Evolutionary conservation across 64 coral and sea anemone species (phyloP), one percentile per base, ranked within the genome.

Genomic region (Orbicella faveolata): DNA sequence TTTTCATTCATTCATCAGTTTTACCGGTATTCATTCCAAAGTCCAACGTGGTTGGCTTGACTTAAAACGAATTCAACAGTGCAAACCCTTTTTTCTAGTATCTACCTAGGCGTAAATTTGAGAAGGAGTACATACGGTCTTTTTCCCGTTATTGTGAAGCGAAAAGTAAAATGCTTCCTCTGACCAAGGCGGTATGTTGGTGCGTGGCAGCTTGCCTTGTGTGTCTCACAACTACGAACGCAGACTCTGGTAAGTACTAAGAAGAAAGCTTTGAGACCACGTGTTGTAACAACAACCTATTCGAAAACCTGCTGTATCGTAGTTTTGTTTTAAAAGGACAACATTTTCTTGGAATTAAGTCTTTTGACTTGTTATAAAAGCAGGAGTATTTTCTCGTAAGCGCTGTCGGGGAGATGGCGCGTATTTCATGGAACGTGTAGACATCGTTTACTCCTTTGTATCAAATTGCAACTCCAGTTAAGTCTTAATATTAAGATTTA

Each of bases 1-100:
- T 34, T 36, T 69, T 83, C 80, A 83, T 84, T 83, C 81, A 83
- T 83, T 84, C 62, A 82, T 36, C 34, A 34, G 30, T 65, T 63
- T 19, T 15, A 25, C 33, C 23, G 79, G 33, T 33, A 59, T 66
- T 64, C 57, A 34, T 83, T 57, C 77, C 79, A 64, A 37, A 83
- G 57, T 83, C 52, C 55, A 39, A 14, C 23, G 19, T 30, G 52
- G 79, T 34, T 5, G 13, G 1, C 4, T 2, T 34, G 4, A 0
- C 55, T 52, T 57, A 59, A 59, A n/a, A 54, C 9, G 11, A 15
- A 59, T n/a, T 11, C 25, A n/a, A 30, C 0, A 78, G 19, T 14
- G 3, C 8, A 57, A 34, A 52, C 21, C 75, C 23, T 25, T 14
- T 34, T 79, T 30, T 79, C 20, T 15, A 59, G 51, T 59, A 13